phyloP scores from a whole-genome alignment of 2,113 vertebrate genomes.

The Vicugna pacos region DNA sequence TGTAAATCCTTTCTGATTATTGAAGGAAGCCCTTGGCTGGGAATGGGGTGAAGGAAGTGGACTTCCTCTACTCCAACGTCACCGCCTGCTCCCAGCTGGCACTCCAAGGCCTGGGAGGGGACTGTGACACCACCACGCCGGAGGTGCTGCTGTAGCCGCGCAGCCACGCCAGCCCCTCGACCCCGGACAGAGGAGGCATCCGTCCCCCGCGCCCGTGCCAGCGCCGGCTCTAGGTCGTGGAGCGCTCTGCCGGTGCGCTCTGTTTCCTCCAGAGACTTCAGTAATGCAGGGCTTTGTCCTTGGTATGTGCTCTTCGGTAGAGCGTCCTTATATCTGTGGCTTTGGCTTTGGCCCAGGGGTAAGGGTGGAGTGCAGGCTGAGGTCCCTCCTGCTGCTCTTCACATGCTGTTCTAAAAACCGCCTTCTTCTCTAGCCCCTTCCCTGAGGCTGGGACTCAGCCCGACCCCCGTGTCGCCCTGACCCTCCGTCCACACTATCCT shows the following conservation, averaged over 20 bases:
- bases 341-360: neutral
- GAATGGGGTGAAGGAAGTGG: neutral
- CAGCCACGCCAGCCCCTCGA: fast-evolving
- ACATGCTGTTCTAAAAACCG: neutral
- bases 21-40: neutral
- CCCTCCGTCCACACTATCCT: neutral
- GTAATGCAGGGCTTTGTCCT: neutral
- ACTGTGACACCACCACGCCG: neutral
- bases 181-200: neutral
- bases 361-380: neutral
- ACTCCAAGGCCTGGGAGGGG: neutral
- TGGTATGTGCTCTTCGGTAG: neutral
- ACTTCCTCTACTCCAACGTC: neutral
- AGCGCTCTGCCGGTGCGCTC: neutral
- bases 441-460: neutral
- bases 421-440: neutral
- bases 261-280: neutral
- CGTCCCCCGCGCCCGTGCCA: neutral
- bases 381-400: neutral
- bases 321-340: neutral
- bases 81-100: neutral
- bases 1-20: neutral
- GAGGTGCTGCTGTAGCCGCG: neutral
- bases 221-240: neutral
- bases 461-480: neutral